Conservation (phyloP, 2,888 invertebrate species). For the Cylindroiulus punctatus region DNA sequence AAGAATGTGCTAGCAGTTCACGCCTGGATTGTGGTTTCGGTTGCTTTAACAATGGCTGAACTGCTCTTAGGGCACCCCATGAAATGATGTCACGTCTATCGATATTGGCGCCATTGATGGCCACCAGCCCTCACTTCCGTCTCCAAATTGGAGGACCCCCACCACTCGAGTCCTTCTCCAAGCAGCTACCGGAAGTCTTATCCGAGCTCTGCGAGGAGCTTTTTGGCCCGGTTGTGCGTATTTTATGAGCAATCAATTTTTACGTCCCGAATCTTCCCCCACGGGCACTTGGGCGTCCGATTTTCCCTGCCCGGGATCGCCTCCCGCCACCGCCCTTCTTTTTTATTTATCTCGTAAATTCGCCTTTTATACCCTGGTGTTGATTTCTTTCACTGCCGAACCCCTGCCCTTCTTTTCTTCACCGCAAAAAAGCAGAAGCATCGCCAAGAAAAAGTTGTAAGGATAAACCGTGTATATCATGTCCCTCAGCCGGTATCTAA, state of each 20-base stretch:
- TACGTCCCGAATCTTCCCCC: not conserved
- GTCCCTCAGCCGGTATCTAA: not conserved
- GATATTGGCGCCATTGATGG: not conserved
- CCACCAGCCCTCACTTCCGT: not conserved
- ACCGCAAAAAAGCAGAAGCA: not conserved
- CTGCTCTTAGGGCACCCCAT: not conserved
- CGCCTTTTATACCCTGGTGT: not conserved
- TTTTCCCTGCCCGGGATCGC: not conserved
- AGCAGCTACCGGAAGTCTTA: not conserved
- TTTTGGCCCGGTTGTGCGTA: not conserved
- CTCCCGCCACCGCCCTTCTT: not conserved
- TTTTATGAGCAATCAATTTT: constrained; percentile 27
- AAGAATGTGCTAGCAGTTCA: no score
- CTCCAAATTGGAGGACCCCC: not conserved
- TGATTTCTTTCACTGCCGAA: constrained; percentile 2
- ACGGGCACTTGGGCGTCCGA: not conserved
- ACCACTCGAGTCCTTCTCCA: not conserved
- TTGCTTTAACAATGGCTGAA: no score
- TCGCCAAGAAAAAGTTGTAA: not conserved
- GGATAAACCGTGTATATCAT: not conserved
- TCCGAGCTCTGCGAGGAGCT: not conserved
- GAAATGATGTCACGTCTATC: not conserved
- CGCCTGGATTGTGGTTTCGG: no score
- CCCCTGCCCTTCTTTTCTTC: not conserved
- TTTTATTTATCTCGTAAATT: constrained; percentile 26